Percentiles rank a stretch among this genome's conserved stretches.
Conservation (phyloP, 1,140 invertebrate species). For the Zelostemma sp. region DNA sequence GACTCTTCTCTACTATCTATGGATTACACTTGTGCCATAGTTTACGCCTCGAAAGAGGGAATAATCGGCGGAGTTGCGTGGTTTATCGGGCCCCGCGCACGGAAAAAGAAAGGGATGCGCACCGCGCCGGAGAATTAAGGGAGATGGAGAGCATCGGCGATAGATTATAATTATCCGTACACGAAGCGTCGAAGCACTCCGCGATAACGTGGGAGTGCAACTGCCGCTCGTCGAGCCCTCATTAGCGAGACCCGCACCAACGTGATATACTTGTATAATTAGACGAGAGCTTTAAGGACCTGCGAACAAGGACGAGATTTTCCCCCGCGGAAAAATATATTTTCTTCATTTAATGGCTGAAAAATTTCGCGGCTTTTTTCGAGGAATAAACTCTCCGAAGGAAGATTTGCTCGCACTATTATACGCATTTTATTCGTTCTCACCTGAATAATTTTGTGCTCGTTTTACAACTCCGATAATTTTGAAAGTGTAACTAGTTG, state of each 20-base stretch:
- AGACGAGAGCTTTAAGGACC: conserved; percentile 14
- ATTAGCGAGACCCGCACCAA: conserved; percentile 43
- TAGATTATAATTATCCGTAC: conserved; percentile 47
- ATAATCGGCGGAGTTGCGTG: neutral
- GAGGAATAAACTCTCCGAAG: neutral
- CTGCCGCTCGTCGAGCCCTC: conserved; percentile 21
- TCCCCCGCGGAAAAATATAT: no score
- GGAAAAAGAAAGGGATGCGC: neutral
- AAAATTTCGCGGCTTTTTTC: no score
- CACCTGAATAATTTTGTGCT: neutral
- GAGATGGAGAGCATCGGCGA: conserved; percentile 38
- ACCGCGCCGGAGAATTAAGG: neutral
- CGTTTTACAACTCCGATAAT: neutral
- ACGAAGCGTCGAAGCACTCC: conserved; percentile 33
- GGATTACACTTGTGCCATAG: conserved; percentile 25
- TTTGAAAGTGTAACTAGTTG: no score
- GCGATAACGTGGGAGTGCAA: conserved; percentile 48
- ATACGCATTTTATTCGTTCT: neutral
- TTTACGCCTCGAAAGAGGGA: neutral
- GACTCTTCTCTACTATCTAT: conserved; percentile 9
- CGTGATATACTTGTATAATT: conserved; percentile 48
- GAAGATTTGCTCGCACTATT: neutral
- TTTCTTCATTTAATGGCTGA: no score
- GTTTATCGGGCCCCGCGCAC: neutral
- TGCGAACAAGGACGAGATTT: no score